Base-by-base conservation (phyloP, 2,888 invertebrate species). In the Tribolium freemani region DNA sequence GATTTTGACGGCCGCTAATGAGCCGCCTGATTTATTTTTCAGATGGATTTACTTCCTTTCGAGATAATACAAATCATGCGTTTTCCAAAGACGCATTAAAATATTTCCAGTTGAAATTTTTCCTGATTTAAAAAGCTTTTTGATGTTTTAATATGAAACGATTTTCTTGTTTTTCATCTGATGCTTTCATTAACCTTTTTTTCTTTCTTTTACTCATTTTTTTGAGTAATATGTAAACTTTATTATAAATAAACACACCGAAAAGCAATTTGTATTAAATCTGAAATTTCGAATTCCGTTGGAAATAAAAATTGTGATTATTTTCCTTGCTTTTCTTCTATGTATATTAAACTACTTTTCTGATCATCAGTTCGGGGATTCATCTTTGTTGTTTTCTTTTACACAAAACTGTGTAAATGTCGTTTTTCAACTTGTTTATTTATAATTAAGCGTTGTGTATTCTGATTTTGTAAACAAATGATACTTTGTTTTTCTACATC, bases 131-230 rank as follows among this genome's bases (percentile, higher is more conserved):
- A 31, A 61, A 48, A 50, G 61, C 30, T 61, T 61, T 61, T 61
- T 50, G 50, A 61, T 61, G 50, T 61, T 26, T 58, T n/a, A 60
- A 30, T 46, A 11, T 61, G 30, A 61, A 61, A 50, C 26, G 31
- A 48, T 50, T 10, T 60, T 11, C 31, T 46, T 21, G 26, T 61
- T 61, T 50, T 61, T 50, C 50, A 9, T 61, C 30, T 61, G 30
- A 50, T 13, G 61, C 50, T 61, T 61, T 61, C 61, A 61, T 61
- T 61, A 61, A 61, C 31, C 26, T 61, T 50, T 61, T n/a, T 61
- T 50, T 9, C 31, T 38, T 5, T 30, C 21, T 26, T 46, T 30
- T 50, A 46, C 31, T 9, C 8, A 50, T 11, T 50, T 48, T n/a
- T 60, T 61, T 50, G 16, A 16, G 16, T 16, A 16, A 2, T 16